Evolutionary conservation across 1,140 invertebrate genomes (phyloP), one percentile per base, ranked within the genome.

Genomic region (Stenopsyche tienmushanensis): DNA sequence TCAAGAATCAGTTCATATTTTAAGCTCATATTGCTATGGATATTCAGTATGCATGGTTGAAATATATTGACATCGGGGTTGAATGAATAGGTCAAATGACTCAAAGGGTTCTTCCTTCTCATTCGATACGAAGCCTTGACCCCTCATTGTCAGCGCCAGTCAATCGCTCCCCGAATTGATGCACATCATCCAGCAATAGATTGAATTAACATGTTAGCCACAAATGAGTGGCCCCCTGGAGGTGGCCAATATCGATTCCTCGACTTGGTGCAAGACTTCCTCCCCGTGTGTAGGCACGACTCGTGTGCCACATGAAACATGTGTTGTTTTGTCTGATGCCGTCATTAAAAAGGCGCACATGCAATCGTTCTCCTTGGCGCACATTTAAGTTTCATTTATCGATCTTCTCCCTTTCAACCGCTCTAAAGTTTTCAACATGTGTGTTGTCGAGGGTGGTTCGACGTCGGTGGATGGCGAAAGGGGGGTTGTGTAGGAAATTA

Each of bases 341-440:
- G 62, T 68, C 66, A 68, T 68, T 68, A 68, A 60, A 63, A 49
- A 44, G 66, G 60, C 47, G 34, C 60, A 62, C 60, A 62, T 62
- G 47, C 50, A 53, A 53, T 24, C 47, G 42, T 53, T 60, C 44
- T 60, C 25, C 18, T 39, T 60, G 55, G 18, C 39, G 55, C 18
- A 29, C 59, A 44, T 45, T 55, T 58, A 60, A 54, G 58, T 62
- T 68, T 65, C 63, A 65, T 69, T 57, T 69, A 69, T 69, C 67
- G 67, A 69, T 69, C 67, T 50, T 44, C 57, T 26, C 34, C 18
- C n/a, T 21, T 52, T 59, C 39, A 57, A 62, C 47, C 66, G 52
- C 49, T 66, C 53, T 70, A 70, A 70, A 70, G 49, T 70, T 70
- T 70, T 70, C 67, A 70, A 58, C 67, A 70, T 70, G 67, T 70